Evolutionary conservation across 2,888 invertebrate genomes (phyloP).

Genomic region (Pseudococcus jackbeardsleyi): DNA sequence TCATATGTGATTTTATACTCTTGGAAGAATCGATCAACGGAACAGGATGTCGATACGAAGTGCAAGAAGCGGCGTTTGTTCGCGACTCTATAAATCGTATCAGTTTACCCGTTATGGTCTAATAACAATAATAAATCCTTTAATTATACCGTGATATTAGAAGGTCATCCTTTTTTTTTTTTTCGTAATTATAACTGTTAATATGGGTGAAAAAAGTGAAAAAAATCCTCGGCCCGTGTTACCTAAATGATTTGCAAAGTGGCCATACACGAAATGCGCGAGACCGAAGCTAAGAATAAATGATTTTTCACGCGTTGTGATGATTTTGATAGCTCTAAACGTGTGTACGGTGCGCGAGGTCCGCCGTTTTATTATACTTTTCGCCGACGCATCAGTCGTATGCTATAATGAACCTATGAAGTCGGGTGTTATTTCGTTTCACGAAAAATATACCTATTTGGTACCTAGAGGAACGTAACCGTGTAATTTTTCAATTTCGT

Average conservation of each 20-base stretch:
- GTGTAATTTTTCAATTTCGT: neutral
- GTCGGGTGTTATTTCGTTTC: neutral
- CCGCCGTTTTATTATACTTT: neutral
- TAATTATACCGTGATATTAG: slow-evolving; percentile 14
- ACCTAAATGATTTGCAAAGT: neutral
- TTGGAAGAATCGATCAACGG: neutral
- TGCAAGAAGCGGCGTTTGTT: neutral
- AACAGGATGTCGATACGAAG: neutral
- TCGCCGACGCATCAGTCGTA: neutral
- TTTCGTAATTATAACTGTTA: slow-evolving; percentile 17
- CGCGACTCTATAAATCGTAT: neutral
- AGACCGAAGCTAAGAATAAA: slow-evolving; percentile 1
- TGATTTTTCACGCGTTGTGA: slow-evolving; percentile 16
- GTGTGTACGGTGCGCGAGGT: neutral
- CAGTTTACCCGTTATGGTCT: slow-evolving; percentile 14
- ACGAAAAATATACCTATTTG: neutral
- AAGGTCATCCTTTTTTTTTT: slow-evolving; percentile 15
- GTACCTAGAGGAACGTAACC: neutral
- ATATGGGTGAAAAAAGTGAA: slow-evolving; percentile 13
- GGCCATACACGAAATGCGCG: neutral
- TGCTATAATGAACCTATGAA: neutral
- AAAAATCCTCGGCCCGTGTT: neutral
- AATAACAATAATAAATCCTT: slow-evolving; percentile 14
- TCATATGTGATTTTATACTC: neutral
- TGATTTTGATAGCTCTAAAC: neutral